A percentile compares a stretch with the other conserved stretches of the same genome.
phyloP scores from a whole-genome alignment of 2,888 invertebrate genomes.

The Eupithecia tripunctaria region DNA sequence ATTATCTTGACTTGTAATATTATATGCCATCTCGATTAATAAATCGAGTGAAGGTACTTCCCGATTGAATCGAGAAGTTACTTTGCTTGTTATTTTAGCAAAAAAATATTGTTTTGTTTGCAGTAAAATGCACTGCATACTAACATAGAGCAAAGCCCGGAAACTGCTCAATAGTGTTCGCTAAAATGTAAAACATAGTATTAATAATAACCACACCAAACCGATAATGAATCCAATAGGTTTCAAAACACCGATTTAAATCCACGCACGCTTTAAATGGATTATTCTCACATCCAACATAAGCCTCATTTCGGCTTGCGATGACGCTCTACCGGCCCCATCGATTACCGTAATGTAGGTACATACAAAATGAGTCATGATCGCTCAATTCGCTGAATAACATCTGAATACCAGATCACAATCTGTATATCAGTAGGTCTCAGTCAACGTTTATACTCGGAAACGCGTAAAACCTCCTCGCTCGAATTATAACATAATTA shows the following conservation, averaged over 20 bases:
- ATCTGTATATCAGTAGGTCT: conserved; percentile 20
- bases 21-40: neutral
- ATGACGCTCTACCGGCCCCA: conserved; percentile 23
- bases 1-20: neutral
- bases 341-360: conserved; percentile 26
- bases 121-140: neutral
- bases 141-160: neutral
- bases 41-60: neutral
- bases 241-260: conserved; percentile 15
- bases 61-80: neutral
- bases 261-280: conserved; percentile 13
- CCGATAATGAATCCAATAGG: neutral
- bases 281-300: conserved; percentile 26
- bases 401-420: conserved; percentile 65
- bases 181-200: neutral
- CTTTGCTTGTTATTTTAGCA: neutral
- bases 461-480: neutral
- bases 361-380: conserved; percentile 75
- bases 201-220: neutral
- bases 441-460: conserved; percentile 4
- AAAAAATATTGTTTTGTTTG: neutral
- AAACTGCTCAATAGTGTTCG: neutral
- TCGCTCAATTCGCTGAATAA: conserved; percentile 67
- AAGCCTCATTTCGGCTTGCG: conserved; percentile 27
- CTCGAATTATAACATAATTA: neutral